Percentiles rank a stretch among this genome's conserved stretches.
Conservation (phyloP, 2,113 vertebrate species). For the Eidolon helvum region DNA sequence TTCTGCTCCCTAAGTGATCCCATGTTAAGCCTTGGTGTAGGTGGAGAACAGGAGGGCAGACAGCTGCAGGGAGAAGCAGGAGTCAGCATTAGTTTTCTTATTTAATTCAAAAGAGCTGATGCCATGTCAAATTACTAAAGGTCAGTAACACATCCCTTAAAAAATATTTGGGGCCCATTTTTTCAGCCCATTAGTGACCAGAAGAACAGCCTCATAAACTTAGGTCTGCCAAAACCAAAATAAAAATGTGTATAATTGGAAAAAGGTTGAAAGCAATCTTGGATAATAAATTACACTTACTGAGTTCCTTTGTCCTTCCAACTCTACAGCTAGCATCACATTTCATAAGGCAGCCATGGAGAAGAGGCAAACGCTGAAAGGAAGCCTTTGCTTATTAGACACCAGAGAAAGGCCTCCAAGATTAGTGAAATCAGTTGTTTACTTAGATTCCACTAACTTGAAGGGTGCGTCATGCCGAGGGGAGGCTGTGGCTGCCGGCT, state of each 20-base stretch:
- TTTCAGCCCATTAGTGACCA: constrained; percentile 58
- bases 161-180: constrained; percentile 43
- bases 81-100: not conserved
- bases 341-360: constrained; percentile 67
- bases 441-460: constrained; percentile 58
- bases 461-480: not conserved
- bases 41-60: not conserved
- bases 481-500: not conserved
- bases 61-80: not conserved
- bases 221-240: constrained; percentile 60
- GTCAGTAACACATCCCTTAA: constrained; percentile 36
- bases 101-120: constrained; percentile 46
- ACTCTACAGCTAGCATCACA: constrained; percentile 33
- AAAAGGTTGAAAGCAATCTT: constrained; percentile 68
- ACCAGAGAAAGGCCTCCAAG: constrained; percentile 69
- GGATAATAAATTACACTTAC: constrained; percentile 70
- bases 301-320: constrained; percentile 58
- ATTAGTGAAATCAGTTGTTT: constrained; percentile 67
- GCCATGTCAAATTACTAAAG: constrained; percentile 10
- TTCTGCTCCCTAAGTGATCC: not conserved
- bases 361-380: constrained; percentile 46
- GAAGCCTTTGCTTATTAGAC: constrained; percentile 69
- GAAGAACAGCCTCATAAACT: constrained; percentile 57
- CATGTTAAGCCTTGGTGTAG: not conserved
- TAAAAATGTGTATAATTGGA: constrained; percentile 66